A percentile compares a stretch with the other conserved stretches of the same genome.
These are phyloP conservation scores for Rhinolophus ferrumequinum DNA, from an alignment of 2,113 vertebrate species.

Conservation along the genomic window DNA sequence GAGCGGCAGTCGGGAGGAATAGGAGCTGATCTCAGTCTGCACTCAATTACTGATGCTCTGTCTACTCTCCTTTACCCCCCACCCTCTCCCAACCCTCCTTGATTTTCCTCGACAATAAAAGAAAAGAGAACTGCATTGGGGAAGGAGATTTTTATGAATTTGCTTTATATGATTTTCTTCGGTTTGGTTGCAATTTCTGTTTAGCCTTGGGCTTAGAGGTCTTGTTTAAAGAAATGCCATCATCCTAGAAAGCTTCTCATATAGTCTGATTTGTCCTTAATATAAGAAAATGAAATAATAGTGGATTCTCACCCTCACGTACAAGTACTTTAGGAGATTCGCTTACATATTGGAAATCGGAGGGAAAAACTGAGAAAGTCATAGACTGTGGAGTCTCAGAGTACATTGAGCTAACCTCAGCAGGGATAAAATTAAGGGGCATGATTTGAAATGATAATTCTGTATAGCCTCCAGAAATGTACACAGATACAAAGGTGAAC, in stretches of 20 bases:
- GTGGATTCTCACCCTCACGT: neutral
- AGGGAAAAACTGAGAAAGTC: neutral
- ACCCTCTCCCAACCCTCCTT: neutral
- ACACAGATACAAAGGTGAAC: neutral
- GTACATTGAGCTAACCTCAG: neutral
- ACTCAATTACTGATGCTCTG: neutral
- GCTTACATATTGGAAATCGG: neutral
- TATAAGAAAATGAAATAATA: slow-evolving; percentile 51
- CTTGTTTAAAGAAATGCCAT: slow-evolving; percentile 50
- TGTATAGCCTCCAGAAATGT: neutral
- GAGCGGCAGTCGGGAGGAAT: neutral
- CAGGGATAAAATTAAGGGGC: neutral
- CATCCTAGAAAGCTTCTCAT: slow-evolving; percentile 30
- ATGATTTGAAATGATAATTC: slow-evolving; percentile 25
- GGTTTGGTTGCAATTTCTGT: slow-evolving; percentile 32
- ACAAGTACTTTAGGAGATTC: slow-evolving; percentile 18
- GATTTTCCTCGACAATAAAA: slow-evolving; percentile 48
- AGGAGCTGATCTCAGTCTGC: neutral
- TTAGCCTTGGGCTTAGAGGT: slow-evolving; percentile 40
- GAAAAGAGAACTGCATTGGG: neutral
- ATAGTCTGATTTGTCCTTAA: neutral
- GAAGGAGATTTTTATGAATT: slow-evolving; percentile 38
- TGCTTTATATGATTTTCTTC: slow-evolving; percentile 42
- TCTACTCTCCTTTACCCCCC: too few relatives aligned
- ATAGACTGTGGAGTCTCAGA: neutral